Evolutionary conservation across 2,888 invertebrate genomes (phyloP).

Genomic region (Eupithecia abbreviata): DNA sequence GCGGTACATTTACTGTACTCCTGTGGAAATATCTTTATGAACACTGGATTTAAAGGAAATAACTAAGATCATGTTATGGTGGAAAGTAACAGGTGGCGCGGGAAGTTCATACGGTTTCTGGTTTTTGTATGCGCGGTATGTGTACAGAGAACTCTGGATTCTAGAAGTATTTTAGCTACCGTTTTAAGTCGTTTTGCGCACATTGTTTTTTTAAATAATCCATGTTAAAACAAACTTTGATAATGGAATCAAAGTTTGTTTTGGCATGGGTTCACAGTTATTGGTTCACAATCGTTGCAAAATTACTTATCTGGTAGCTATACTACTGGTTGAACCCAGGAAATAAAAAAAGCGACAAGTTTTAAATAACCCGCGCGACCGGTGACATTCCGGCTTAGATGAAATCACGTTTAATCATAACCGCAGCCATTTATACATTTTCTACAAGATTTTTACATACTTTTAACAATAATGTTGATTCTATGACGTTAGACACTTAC

Average conservation of each 20-base stretch:
- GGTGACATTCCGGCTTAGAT: constrained; percentile 38
- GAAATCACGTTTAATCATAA: constrained; percentile 41
- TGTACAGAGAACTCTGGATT: too few relatives aligned
- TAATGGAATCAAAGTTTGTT: not conserved
- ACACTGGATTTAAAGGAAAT: not conserved
- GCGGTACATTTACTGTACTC: constrained; percentile 62
- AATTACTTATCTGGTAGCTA: not conserved
- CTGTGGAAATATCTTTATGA: constrained; percentile 58
- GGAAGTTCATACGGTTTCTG: not conserved
- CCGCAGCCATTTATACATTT: constrained; percentile 63
- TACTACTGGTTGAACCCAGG: not conserved
- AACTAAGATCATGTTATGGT: not conserved
- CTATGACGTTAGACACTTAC: not conserved
- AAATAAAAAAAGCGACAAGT: not conserved
- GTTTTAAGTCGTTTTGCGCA: not conserved
- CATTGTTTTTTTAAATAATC: not conserved
- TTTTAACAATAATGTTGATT: not conserved
- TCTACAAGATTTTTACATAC: constrained; percentile 56
- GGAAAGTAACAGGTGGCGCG: not conserved
- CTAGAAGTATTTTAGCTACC: not conserved
- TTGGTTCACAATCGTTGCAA: not conserved
- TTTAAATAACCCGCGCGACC: constrained; percentile 11
- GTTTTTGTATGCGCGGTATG: not conserved
- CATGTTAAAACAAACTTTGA: not conserved
- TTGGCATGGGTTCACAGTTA: not conserved